Conservation (phyloP, 37 sponge, comb jelly and placozoan genomes). For the Tethya wilhelma region DNA sequence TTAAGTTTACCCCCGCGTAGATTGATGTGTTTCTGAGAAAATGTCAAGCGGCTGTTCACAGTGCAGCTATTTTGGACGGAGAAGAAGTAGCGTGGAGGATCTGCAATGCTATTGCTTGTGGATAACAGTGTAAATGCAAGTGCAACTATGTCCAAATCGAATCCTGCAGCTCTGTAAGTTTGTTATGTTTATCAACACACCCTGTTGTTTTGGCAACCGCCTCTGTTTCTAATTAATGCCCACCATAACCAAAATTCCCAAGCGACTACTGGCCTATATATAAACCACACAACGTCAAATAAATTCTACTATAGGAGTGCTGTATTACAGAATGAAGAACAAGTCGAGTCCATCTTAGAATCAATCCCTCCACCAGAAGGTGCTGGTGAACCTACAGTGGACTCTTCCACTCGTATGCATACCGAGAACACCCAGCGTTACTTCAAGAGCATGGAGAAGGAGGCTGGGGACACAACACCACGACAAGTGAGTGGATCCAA, state of each 20-base stretch:
- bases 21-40: not conserved
- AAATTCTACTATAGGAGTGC: conserved; percentile 3
- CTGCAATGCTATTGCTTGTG: no score
- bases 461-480: not conserved
- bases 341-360: not conserved
- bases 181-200: not conserved
- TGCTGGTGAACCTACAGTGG: not conserved
- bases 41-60: not conserved
- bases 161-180: conserved; percentile 27
- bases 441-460: not conserved
- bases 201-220: conserved; percentile 28
- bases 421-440: conserved; percentile 7
- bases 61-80: not conserved
- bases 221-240: conserved; percentile 15
- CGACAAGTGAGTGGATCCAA: not conserved
- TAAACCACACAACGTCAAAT: no score
- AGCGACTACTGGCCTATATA: no score
- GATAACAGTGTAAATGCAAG: not conserved
- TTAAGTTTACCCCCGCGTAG: no score
- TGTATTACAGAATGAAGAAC: not conserved
- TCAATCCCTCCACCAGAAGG: conserved; percentile 4
- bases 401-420: not conserved
- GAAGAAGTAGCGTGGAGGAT: no score
- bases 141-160: conserved; percentile 24
- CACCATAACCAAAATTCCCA: not conserved